Evolutionary conservation across 2,888 invertebrate genomes (phyloP).

Genomic region (Macrophya annulata): DNA sequence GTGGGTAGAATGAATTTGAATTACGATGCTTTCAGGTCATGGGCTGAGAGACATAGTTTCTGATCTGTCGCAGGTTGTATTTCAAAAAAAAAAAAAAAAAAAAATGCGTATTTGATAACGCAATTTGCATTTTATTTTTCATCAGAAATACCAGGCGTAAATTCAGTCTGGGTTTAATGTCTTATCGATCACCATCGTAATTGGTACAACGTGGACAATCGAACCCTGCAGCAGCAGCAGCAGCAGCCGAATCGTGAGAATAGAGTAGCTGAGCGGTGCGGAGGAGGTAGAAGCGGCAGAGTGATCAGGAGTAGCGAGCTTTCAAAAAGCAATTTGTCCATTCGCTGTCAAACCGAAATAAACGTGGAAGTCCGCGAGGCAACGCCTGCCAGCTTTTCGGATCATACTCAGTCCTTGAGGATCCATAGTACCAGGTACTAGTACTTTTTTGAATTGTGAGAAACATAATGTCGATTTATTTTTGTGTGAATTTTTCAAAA

Average conservation of each 20-base stretch:
- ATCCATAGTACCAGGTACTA: neutral
- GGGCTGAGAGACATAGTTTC: neutral
- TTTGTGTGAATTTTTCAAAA: neutral
- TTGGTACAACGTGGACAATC: neutral
- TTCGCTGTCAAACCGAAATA: slow-evolving; percentile 38
- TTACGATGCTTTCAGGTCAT: slow-evolving; percentile 2
- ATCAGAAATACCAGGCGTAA: neutral
- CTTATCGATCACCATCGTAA: slow-evolving; percentile 3
- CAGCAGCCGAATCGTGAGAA: slow-evolving; percentile 11
- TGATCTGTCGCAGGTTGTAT: neutral
- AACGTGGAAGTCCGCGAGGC: slow-evolving; percentile 7
- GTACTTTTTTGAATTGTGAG: slow-evolving; percentile 5
- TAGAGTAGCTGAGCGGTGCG: neutral
- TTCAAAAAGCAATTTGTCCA: slow-evolving; percentile 53
- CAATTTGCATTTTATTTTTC: neutral
- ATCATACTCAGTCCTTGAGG: slow-evolving; percentile 20
- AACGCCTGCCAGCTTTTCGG: slow-evolving; percentile 43
- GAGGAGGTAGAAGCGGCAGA: neutral
- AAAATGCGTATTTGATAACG: neutral
- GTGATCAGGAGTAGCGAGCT: slow-evolving; percentile 10
- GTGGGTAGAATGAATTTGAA: slow-evolving; percentile 32
- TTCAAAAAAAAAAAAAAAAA: neutral
- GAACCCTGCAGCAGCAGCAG: neutral
- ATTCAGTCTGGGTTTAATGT: neutral
- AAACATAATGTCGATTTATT: neutral